phyloP scores from a whole-genome alignment of 2,113 vertebrate genomes.

The Pionites leucogaster region DNA sequence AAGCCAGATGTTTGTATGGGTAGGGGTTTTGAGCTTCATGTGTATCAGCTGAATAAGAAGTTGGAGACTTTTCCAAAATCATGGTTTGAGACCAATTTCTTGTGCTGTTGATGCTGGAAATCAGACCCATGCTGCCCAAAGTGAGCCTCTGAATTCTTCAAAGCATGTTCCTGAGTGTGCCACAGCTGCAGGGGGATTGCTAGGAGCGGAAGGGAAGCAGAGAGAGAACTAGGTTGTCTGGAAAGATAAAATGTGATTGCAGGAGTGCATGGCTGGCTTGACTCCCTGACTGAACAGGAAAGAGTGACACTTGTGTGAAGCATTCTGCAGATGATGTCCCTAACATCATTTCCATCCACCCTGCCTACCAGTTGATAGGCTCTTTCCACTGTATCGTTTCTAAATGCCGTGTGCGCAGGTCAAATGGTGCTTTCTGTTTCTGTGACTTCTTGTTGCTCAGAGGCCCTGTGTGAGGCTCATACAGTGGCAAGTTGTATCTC shows the following conservation, averaged over 20 bases:
- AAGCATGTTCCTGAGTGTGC: not conserved
- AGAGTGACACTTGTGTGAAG: not conserved
- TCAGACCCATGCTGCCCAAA: not conserved
- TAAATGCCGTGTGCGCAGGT: not conserved
- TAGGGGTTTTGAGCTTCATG: not conserved
- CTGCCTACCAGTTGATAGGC: accelerated
- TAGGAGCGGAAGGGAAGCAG: not conserved
- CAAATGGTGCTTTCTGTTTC: not conserved
- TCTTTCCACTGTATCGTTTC: not conserved
- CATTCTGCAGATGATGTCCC: not conserved
- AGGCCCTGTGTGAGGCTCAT: not conserved
- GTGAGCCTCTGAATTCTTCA: not conserved
- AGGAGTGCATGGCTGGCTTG: not conserved
- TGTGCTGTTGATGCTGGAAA: not conserved
- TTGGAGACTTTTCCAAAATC: not conserved
- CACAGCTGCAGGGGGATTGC: not conserved
- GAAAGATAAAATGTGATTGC: not conserved
- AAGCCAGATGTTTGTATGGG: not conserved
- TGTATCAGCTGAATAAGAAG: not conserved
- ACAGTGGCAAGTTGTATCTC: not conserved
- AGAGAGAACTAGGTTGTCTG: not conserved
- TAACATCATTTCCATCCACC: not conserved
- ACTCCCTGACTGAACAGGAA: not conserved
- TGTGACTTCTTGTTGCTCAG: not conserved
- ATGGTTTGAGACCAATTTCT: not conserved